Conservation (phyloP, 1,140 invertebrate species). For the Lepeophtheirus salmonis region DNA sequence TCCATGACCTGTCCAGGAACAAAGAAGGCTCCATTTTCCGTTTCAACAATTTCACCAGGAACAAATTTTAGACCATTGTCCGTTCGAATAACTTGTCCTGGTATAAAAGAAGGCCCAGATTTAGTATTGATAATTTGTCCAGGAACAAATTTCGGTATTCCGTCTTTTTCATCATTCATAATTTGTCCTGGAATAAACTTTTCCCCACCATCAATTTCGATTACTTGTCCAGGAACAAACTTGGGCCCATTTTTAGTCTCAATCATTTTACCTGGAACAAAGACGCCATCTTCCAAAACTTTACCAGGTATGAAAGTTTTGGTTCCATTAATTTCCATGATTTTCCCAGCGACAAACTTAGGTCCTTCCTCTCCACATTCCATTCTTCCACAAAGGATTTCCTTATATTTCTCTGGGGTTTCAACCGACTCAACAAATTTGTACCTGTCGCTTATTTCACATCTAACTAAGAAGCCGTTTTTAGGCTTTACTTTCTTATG, state of each 20-base stretch:
- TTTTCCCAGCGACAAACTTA: constrained; percentile 46
- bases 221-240: constrained; percentile 50
- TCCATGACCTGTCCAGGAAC: constrained; percentile 48
- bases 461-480: constrained; percentile 45
- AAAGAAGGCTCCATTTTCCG: constrained; percentile 47
- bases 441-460: constrained; percentile 28
- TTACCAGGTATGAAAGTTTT: constrained; percentile 44
- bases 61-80: constrained; percentile 46
- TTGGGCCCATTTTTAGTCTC: constrained; percentile 35
- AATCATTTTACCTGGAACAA: constrained; percentile 40
- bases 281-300: constrained; percentile 38
- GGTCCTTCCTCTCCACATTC: constrained; percentile 36
- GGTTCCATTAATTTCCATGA: constrained; percentile 41
- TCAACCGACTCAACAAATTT: constrained; percentile 19
- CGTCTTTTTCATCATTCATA: constrained; percentile 33
- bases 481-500: constrained; percentile 19
- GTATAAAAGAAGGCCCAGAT: constrained; percentile 39
- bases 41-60: constrained; percentile 49
- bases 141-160: constrained; percentile 42
- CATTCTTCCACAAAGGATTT: constrained; percentile 44
- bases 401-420: constrained; percentile 30
- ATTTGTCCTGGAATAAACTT: constrained; percentile 44
- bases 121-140: constrained; percentile 47
- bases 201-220: constrained; percentile 43
- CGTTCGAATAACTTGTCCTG: constrained; percentile 22